Conservation (phyloP, 1,140 invertebrate genomes). For the Drosophila insularis region DNA sequence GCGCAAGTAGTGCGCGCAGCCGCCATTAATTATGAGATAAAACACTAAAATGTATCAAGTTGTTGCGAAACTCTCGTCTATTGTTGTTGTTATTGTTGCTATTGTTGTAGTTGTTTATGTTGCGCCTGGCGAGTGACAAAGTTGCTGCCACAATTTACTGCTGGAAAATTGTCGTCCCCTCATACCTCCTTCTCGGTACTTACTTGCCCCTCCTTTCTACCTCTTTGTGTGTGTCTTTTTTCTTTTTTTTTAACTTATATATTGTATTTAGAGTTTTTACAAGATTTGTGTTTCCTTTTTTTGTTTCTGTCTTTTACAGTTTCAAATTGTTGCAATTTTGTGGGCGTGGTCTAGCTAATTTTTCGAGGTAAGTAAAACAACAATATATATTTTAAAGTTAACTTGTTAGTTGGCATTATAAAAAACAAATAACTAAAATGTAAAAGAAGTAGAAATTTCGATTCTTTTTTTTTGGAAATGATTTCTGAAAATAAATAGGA, state of each 20-base stretch:
- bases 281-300: slow-evolving; percentile 24
- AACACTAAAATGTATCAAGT: slow-evolving; percentile 80
- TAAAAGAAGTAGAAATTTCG: too few species aligned
- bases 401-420: too few species aligned
- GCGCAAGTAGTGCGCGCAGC: slow-evolving; percentile 41
- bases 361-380: neutral
- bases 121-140: slow-evolving; percentile 57
- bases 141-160: slow-evolving; percentile 75
- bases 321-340: slow-evolving; percentile 2
- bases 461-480: too few species aligned
- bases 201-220: neutral
- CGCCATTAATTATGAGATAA: slow-evolving; percentile 80
- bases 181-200: neutral
- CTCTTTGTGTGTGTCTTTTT: slow-evolving; percentile 28
- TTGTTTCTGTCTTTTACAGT: slow-evolving; percentile 11
- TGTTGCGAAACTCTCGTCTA: slow-evolving; percentile 52
- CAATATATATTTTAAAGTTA: too few species aligned
- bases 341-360: slow-evolving; percentile 6
- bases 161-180: slow-evolving; percentile 51
- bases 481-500: too few species aligned
- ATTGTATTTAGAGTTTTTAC: slow-evolving; percentile 15
- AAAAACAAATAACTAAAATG: too few species aligned
- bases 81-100: slow-evolving; percentile 13
- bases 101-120: slow-evolving; percentile 23
- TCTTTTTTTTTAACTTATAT: slow-evolving; percentile 42